Conservation (phyloP, 2,888 invertebrate species). For the Nemoura dubitans region DNA sequence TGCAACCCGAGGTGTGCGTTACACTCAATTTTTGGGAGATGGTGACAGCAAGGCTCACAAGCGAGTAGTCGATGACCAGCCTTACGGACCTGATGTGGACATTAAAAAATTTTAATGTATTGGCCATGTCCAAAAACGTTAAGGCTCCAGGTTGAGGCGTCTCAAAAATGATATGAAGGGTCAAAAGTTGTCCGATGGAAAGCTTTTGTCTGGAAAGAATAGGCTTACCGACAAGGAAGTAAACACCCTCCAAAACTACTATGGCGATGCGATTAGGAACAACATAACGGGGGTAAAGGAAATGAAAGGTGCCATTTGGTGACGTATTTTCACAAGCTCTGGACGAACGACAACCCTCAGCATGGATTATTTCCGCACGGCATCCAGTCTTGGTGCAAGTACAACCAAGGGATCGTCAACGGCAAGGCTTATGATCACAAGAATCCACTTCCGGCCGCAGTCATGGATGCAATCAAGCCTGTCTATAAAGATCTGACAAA, state of each 20-base stretch:
- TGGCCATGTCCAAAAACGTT: conserved; percentile 44
- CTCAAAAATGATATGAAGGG: conserved; percentile 42
- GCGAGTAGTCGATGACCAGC: conserved; percentile 15
- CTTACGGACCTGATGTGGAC: conserved; percentile 26
- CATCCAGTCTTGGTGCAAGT: conserved; percentile 47
- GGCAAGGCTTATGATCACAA: conserved; percentile 44
- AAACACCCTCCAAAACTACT: conserved; percentile 45
- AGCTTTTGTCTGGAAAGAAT: conserved; percentile 34
- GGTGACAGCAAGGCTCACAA: conserved; percentile 45
- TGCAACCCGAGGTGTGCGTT: conserved; percentile 41
- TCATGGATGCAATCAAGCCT: conserved; percentile 48
- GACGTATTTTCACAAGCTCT: conserved; percentile 47
- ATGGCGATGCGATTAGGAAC: conserved; percentile 48
- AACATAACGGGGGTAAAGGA: conserved; percentile 39
- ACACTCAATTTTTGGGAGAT: conserved; percentile 46
- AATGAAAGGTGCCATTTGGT: conserved; percentile 48
- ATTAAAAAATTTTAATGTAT: conserved; percentile 45
- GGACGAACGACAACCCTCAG: conserved; percentile 47
- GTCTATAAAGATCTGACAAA: conserved; percentile 44
- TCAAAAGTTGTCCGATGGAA: conserved; percentile 44
- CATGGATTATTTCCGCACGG: conserved; percentile 47
- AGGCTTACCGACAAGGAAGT: conserved; percentile 41
- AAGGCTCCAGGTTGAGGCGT: conserved; percentile 42
- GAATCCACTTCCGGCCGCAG: conserved; percentile 40
- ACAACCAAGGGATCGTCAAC: conserved; percentile 15